These are phyloP conservation scores for Xiphophorus couchianus DNA, from an alignment of 2,113 vertebrate species.

Conservation along the genomic window DNA sequence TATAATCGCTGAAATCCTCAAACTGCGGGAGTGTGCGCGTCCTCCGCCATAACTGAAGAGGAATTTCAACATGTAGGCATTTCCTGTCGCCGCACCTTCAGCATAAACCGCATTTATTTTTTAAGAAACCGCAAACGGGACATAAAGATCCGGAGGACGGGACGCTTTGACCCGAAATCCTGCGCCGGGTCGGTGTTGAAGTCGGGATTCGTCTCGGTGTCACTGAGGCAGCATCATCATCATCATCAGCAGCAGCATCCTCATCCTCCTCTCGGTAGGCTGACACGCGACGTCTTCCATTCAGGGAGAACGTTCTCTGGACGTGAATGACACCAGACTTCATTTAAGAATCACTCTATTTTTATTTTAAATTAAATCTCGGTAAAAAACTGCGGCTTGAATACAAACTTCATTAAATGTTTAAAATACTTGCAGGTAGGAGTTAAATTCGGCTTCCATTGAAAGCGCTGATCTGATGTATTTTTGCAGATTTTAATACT, in stretches of 20 bases:
- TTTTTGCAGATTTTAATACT: rapidly evolving
- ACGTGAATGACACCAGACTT: conserved; percentile 20
- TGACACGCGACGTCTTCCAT: conserved; percentile 1
- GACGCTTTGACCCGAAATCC: conserved; percentile 20
- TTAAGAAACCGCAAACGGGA: not conserved
- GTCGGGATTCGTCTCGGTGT: not conserved
- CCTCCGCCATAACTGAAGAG: conserved; percentile 1
- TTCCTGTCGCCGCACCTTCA: conserved; percentile 41
- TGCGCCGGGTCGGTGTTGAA: conserved; percentile 51
- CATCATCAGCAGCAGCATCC: no score
- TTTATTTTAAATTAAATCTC: not conserved
- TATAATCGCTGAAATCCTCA: not conserved
- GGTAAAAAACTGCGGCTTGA: rapidly evolving
- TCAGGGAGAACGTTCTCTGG: not conserved
- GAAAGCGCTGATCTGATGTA: rapidly evolving
- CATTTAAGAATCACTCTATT: not conserved
- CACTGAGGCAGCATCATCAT: not conserved
- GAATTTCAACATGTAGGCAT: not conserved
- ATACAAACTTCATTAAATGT: not conserved
- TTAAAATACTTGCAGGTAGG: rapidly evolving
- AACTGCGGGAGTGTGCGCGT: not conserved
- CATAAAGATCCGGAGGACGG: conserved; percentile 4
- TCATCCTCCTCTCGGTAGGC: not conserved
- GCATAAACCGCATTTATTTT: conserved; percentile 4
- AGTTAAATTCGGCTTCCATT: not conserved